Conservation (phyloP, 2,888 invertebrate species). For the Geotrupes spiniger region DNA sequence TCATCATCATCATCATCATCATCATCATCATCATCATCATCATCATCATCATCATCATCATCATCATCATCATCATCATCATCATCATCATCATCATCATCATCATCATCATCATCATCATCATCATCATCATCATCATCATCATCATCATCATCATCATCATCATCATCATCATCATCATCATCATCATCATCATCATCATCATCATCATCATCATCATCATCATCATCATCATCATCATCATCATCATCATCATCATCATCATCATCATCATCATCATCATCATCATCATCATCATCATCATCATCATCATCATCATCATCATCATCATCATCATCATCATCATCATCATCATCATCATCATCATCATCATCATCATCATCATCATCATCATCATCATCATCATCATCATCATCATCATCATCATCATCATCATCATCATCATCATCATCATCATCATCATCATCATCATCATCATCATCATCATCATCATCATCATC, state of each 20-base stretch:
- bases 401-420: too few relatives aligned
- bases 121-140: not conserved
- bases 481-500: too few relatives aligned
- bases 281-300: not conserved
- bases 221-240: not conserved
- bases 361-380: too few relatives aligned
- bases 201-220: not conserved
- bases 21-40: not conserved
- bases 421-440: too few relatives aligned
- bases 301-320: not conserved
- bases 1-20: not conserved
- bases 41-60: not conserved
- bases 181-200: not conserved
- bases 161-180: not conserved
- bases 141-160: not conserved
- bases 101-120: not conserved
- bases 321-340: too few relatives aligned
- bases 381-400: too few relatives aligned
- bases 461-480: too few relatives aligned
- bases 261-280: not conserved
- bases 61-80: not conserved
- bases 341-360: too few relatives aligned
- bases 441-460: too few relatives aligned
- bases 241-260: not conserved
- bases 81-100: not conserved